Conservation (phyloP, 2,888 invertebrate species). For the Eristalis arbustorum region DNA sequence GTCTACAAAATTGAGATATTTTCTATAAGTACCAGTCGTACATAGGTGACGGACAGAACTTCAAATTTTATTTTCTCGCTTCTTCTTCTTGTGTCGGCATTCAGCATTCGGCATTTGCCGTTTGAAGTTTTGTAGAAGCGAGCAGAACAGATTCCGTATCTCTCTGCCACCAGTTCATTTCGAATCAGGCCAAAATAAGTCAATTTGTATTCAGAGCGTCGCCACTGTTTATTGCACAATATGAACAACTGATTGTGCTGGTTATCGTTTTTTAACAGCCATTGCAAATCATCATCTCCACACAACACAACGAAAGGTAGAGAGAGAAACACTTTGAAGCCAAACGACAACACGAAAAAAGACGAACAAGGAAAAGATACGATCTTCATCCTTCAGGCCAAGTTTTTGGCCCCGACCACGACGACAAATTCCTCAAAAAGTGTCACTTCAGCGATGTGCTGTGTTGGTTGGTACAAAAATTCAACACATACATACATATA, state of each 20-base stretch:
- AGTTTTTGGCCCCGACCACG: conserved; percentile 50
- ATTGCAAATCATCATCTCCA: conserved; percentile 75
- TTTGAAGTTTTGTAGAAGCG: conserved; percentile 54
- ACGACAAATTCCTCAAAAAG: conserved; percentile 56
- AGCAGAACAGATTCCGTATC: conserved; percentile 68
- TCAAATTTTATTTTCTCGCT: conserved; percentile 49
- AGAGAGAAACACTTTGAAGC: conserved; percentile 38
- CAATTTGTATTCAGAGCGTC: conserved; percentile 73
- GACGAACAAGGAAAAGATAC: conserved; percentile 63
- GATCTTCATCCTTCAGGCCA: conserved; percentile 63
- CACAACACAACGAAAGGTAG: conserved; percentile 59
- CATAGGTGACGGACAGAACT: conserved; percentile 35
- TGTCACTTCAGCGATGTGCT: background rate
- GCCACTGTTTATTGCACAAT: conserved; percentile 74
- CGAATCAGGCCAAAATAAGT: conserved; percentile 70
- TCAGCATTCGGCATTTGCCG: conserved; percentile 27
- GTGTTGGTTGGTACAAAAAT: background rate
- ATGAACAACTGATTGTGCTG: conserved; percentile 75
- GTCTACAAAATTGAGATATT: conserved; percentile 59
- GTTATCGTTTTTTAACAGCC: conserved; percentile 78
- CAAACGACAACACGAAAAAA: conserved; percentile 40
- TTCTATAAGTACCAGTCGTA: conserved; percentile 47
- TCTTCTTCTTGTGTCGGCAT: background rate
- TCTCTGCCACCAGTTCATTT: conserved; percentile 60
- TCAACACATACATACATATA: background rate